Base-by-base conservation (phyloP, 2,888 invertebrate genomes). In the Lordiphosa fenestrarum region DNA sequence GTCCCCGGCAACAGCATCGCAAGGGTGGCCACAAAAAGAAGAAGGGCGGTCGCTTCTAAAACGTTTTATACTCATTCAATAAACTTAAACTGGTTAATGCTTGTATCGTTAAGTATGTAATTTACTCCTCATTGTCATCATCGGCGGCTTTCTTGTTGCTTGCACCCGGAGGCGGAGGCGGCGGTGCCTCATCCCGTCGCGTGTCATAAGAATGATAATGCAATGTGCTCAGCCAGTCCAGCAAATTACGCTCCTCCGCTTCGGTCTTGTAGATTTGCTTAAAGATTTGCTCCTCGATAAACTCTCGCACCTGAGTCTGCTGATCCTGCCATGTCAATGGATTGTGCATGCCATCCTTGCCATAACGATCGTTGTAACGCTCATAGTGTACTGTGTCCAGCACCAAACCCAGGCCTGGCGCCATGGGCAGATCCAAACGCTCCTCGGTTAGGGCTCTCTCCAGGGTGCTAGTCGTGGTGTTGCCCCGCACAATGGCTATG, bases 351-450 rank as follows among this genome's bases (percentile, higher is more conserved):
- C 95, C 95, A 90, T 98, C 96, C 21, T 88, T 89, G n/a, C 95
- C 97, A 90, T 94, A 98, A 65, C 94, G 92, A 48, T 92, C 91
- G 87, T 98, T 96, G 86, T 98, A 98, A 64, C 93, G 92, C 71
- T 96, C 95, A 86, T 98, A 98, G 89, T 98, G 98, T 0, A 97
- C 96, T 90, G 94, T 94, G 89, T 98, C 97, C 38, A 99, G 90
- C 21, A 98, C 93, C 6, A 99, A 91, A 0, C 99, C 99, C 35
- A 98, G 91, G 0, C 98, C 97, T 0, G 99, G 99, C 0, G 98
- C 99, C 84, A 94, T 95, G 0, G 98, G 98, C 70, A 99, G 92
- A 90, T 97, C 96, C 37, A 97, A 90, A 89, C 95, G 94, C 42
- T 94, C 94, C 52, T 92, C 91, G 15, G 92, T 91, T 64, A 94